Evolutionary conservation across 64 coral and sea anemone genomes (phyloP), one percentile per base, ranked within the genome.

Genomic region (Porites lutea): DNA sequence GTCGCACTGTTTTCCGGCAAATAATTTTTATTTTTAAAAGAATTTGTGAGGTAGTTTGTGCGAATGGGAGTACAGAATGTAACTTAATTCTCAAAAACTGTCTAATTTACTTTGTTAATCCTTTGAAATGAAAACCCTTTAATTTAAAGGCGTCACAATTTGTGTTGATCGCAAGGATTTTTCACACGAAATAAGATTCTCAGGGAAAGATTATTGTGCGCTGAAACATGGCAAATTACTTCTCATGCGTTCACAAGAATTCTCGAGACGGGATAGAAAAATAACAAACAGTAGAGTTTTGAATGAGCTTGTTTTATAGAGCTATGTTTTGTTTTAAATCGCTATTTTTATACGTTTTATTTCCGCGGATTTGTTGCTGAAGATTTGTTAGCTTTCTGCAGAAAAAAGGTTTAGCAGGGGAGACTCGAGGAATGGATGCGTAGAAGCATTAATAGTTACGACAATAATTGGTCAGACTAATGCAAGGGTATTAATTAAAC

Each of bases 131-230:
- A 57, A 57, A 4, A 57, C 7, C 7, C 12, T 57, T 57, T 57
- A 57, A 9, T 57, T 57, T 12, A 71, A 44, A 71, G 21, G 3
- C 12, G 48, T 74, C 48, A 48, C 43, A 74, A 12, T 13, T 74
- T 74, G 72, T 74, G 37, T 74, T 74, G 72, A 74, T 44, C 72
- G 48, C 72, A 74, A 74, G 37, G 48, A 13, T 12, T 7, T 57
- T 57, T 57, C 7, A 57, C 54, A 57, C 54, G 54, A 57, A 45
- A 43, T 37, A 22, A 7, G 43, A 7, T 23, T 71, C 37, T 45
- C 21, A 37, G 12, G 21, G 12, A 27, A 23, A 8, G 68, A 23
- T 37, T 37, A 37, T 37, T 37, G 27, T 37, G 27, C 27, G 10
- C 22, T 37, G 7, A 5, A 57, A 57, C 1, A 6, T 57, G 54